A percentile compares a stretch with the other conserved stretches of the same genome.
These are phyloP conservation scores for Berghia stephanieae DNA, from an alignment of 1,140 invertebrate genomes.

Conservation along the genomic window DNA sequence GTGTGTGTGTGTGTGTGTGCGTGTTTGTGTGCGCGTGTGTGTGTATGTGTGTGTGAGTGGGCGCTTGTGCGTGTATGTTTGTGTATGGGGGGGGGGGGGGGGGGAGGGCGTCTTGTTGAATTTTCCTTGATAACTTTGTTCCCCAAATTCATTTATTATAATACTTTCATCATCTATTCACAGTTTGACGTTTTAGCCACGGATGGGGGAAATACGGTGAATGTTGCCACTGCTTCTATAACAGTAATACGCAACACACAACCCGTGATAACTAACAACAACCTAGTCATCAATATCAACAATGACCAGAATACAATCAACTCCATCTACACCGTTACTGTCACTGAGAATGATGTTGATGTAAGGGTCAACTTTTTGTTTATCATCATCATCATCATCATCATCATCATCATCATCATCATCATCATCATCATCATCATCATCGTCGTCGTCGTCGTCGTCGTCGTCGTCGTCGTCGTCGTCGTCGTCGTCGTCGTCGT, in stretches of 20 bases:
- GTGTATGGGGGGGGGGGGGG: too few species aligned
- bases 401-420: constrained; percentile 28
- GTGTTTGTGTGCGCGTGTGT: too few species aligned
- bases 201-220: constrained; percentile 44
- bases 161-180: too few species aligned
- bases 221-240: constrained; percentile 40
- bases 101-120: too few species aligned
- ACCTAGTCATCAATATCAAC: neutral
- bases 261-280: constrained; percentile 17
- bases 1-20: too few species aligned
- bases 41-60: too few species aligned
- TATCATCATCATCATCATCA: neutral
- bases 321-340: constrained; percentile 23
- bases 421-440: constrained; percentile 12
- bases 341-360: constrained; percentile 47
- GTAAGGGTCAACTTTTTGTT: constrained; percentile 40
- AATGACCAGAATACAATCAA: too few species aligned
- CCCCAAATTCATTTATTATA: too few species aligned
- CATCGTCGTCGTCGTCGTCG: neutral
- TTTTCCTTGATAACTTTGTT: too few species aligned
- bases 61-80: too few species aligned
- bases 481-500: neutral
- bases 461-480: neutral
- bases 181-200: constrained; percentile 47
- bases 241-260: constrained; percentile 44